These are phyloP conservation scores for Oreochromis niloticus DNA, from an alignment of 2,113 vertebrate genomes.

Conservation along the genomic window DNA sequence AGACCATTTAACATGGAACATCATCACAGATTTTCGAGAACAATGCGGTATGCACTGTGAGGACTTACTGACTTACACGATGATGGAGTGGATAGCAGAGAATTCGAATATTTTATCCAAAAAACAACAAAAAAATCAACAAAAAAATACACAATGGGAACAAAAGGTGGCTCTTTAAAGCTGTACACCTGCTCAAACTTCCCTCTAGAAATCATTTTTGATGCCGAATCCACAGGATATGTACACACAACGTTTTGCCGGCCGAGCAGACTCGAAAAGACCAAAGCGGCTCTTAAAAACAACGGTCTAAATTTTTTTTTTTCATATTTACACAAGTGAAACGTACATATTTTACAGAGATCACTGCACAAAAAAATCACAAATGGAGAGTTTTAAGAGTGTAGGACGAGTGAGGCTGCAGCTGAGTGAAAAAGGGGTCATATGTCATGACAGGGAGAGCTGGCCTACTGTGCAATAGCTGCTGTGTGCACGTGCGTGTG, in stretches of 20 bases:
- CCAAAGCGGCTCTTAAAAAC: slow-evolving; percentile 58
- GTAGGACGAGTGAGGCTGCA: slow-evolving; percentile 14
- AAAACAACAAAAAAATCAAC: background rate
- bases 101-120: slow-evolving; percentile 37
- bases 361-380: slow-evolving; percentile 68
- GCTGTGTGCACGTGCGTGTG: background rate
- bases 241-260: slow-evolving; percentile 35
- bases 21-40: slow-evolving; percentile 39
- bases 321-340: slow-evolving; percentile 68
- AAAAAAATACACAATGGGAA: slow-evolving; percentile 44
- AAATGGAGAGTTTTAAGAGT: slow-evolving; percentile 51
- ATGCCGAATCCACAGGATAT: slow-evolving; percentile 53
- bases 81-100: slow-evolving; percentile 8
- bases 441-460: slow-evolving; percentile 11
- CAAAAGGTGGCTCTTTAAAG: slow-evolving; percentile 34
- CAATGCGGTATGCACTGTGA: slow-evolving; percentile 18
- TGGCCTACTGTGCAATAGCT: slow-evolving; percentile 52
- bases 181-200: slow-evolving; percentile 52
- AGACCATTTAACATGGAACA: slow-evolving; percentile 44
- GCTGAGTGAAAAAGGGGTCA: slow-evolving; percentile 31
- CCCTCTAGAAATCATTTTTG: slow-evolving; percentile 31
- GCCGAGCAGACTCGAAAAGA: slow-evolving; percentile 30
- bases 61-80: slow-evolving; percentile 20
- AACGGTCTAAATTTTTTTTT: slow-evolving; percentile 50
- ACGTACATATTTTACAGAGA: slow-evolving; percentile 68